Base-by-base conservation (phyloP, 35 echinoderm and acorn worm species). In the Ptychodera flava region DNA sequence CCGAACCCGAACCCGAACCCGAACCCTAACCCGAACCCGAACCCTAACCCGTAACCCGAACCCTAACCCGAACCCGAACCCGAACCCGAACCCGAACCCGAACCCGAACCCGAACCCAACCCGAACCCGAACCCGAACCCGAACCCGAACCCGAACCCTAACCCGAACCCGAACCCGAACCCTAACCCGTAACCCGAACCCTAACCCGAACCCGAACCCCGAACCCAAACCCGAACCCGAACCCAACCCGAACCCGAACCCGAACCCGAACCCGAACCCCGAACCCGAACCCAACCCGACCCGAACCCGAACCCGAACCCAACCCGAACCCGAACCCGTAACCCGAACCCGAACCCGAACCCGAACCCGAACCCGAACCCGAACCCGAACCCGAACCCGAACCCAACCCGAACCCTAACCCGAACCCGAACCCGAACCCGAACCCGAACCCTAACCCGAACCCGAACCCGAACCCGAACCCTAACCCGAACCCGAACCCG, bases 1-100 rank as follows among this genome's bases (percentile, higher is more conserved):
- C 84, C 84, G 38, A 85, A 85, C 84, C 84, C 84, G 38, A 85
- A 85, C 84, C 84, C 84, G 38, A 85, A 85, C 84, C 84, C 84
- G 38, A 85, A 85, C 84, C 84, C 84, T 85, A 85, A 85, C 84
- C 84, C 36, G 27, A 85, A 37, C 84, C 84, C 36, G 27, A 85
- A 37, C 84, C 84, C 32, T 52, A 85, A 38, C 84, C 84, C 38
- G 33, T 84, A 84, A 84, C 83, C 83, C 83, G 34, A 84, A 84
- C 83, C 83, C 83, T 84, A 84, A 84, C 83, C 83, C 83, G 34
- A 84, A 84, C 83, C 83, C 83, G 34, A 84, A 84, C 83, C 83
- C 83, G 34, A 84, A 84, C 83, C 83, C 83, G 78, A 87, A 38
- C 85, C 85, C 78, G 78, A 87, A 35, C 83, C 30, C 15, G 34